Evolutionary conservation across 2,888 invertebrate species (phyloP).

Genomic region (Rhogogaster chlorosoma): DNA sequence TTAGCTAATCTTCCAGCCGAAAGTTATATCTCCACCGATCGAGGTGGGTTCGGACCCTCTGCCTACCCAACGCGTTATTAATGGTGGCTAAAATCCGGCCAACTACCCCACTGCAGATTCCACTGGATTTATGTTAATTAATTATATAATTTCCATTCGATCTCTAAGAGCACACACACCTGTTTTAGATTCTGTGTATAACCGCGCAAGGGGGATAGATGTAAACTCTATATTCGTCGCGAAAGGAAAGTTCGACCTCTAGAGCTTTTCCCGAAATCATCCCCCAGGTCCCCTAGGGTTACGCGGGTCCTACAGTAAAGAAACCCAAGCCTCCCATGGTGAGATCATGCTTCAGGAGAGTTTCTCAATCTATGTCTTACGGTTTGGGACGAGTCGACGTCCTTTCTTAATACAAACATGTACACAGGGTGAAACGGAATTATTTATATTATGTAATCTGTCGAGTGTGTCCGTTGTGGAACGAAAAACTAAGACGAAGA

Average conservation of each 20-base stretch:
- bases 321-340: not conserved
- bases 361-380: constrained; percentile 21
- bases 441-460: not conserved
- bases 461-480: not conserved
- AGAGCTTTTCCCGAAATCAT: not conserved
- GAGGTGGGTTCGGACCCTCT: constrained; percentile 36
- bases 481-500: not conserved
- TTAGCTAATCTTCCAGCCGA: constrained; percentile 53
- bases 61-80: constrained; percentile 46
- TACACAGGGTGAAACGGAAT: not conserved
- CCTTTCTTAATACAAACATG: not conserved
- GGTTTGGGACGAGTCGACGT: not conserved
- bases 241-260: constrained; percentile 3
- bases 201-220: not conserved
- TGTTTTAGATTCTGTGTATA: not conserved
- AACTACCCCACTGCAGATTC: constrained; percentile 41
- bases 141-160: constrained; percentile 42
- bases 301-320: not conserved
- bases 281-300: not conserved
- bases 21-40: constrained; percentile 53
- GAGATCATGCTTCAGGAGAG: constrained; percentile 20
- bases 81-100: constrained; percentile 37
- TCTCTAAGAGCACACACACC: not conserved
- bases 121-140: constrained; percentile 47
- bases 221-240: not conserved